These are phyloP conservation scores for Hyposoter dolosus DNA, from an alignment of 2,888 invertebrate genomes.

Conservation along the genomic window DNA sequence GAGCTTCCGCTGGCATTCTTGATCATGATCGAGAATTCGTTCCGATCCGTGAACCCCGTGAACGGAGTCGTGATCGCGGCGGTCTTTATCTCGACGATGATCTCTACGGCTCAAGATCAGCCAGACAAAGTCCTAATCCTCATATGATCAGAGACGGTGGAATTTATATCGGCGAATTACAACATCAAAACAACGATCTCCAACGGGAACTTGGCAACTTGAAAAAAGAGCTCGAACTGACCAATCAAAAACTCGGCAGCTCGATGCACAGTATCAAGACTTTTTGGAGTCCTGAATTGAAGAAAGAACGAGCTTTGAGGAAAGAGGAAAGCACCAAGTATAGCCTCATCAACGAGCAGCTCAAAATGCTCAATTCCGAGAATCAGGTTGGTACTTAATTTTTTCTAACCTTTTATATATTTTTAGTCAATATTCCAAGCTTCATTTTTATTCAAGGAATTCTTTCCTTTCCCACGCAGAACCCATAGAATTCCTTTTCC, in stretches of 20 bases:
- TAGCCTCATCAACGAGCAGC: conserved; percentile 97
- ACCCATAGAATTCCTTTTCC: background rate
- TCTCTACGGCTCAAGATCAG: conserved; percentile 88
- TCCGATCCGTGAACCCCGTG: conserved; percentile 92
- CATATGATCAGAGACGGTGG: conserved; percentile 88
- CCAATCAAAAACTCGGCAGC: conserved; percentile 98
- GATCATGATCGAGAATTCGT: conserved; percentile 95
- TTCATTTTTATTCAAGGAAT: no score
- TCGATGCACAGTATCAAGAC: conserved; percentile 99
- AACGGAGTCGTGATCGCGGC: conserved; percentile 88
- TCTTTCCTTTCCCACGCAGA: background rate
- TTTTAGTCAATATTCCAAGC: no score
- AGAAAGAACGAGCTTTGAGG: conserved; percentile 97
- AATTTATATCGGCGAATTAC: conserved; percentile 93
- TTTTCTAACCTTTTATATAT: background rate
- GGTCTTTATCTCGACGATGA: conserved; percentile 90
- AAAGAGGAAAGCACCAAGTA: conserved; percentile 99
- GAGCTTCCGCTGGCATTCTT: conserved; percentile 88
- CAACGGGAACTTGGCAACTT: conserved; percentile 96
- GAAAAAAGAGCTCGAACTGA: conserved; percentile 97
- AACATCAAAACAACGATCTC: conserved; percentile 97
- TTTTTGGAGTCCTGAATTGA: conserved; percentile 99
- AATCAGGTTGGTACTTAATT: conserved; percentile 92
- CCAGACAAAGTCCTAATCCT: conserved; percentile 90
- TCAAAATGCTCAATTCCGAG: conserved; percentile 97